These are phyloP conservation scores for Ophioderma brevispina DNA, from an alignment of 35 echinoderm and acorn worm genomes.

Conservation along the genomic window DNA sequence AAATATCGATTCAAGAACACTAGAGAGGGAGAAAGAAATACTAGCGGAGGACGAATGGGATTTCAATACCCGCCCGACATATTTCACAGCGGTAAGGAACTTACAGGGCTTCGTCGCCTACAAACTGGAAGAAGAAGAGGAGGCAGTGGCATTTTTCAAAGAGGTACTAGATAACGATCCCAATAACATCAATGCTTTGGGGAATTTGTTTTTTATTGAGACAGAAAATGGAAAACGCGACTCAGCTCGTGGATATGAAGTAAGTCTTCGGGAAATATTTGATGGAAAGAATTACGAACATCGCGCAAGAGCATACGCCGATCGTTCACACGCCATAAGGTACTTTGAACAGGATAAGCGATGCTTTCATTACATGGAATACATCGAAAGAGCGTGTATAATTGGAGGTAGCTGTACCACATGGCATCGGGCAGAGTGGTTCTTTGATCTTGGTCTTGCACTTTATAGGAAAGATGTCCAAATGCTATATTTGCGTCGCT, in stretches of 20 bases:
- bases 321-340: slow-evolving; percentile 65
- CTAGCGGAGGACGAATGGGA: slow-evolving; percentile 39
- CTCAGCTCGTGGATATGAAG: background rate
- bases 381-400: slow-evolving; percentile 60
- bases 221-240: background rate
- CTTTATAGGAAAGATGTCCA: slow-evolving; percentile 78
- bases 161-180: slow-evolving; percentile 51
- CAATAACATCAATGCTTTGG: slow-evolving; percentile 63
- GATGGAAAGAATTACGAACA: slow-evolving; percentile 29
- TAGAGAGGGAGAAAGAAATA: slow-evolving; percentile 9
- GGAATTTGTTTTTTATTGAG: slow-evolving; percentile 19
- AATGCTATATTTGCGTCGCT: slow-evolving; percentile 60
- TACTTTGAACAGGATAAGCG: slow-evolving; percentile 82
- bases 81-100: slow-evolving; percentile 53
- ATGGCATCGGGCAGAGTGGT: slow-evolving; percentile 65
- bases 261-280: slow-evolving; percentile 18
- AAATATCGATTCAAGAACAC: slow-evolving; percentile 12
- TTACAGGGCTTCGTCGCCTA: slow-evolving; percentile 69
- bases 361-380: slow-evolving; percentile 77
- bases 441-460: slow-evolving; percentile 84
- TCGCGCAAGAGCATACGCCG: slow-evolving; percentile 57
- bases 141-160: slow-evolving; percentile 38
- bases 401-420: slow-evolving; percentile 40
- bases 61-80: slow-evolving; percentile 42
- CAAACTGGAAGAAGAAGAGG: slow-evolving; percentile 42